A percentile compares a stretch with the other conserved stretches of the same genome.
Conservation (phyloP, 2,113 vertebrate genomes). For the Pithys albifrons region DNA sequence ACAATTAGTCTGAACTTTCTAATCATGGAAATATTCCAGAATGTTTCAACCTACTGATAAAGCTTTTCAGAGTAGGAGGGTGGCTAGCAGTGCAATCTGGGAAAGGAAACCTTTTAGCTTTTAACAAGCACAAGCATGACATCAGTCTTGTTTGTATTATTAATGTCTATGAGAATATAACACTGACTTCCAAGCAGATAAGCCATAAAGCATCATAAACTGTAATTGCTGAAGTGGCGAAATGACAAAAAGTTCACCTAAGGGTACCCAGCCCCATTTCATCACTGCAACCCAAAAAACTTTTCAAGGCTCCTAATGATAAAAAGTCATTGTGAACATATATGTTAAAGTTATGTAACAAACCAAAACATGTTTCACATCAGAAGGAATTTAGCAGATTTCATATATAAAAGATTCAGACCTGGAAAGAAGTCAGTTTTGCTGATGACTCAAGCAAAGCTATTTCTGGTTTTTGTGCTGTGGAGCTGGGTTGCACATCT, state of each 20-base stretch:
- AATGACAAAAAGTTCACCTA: neutral
- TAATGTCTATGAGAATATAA: neutral
- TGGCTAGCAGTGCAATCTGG: neutral
- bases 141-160: neutral
- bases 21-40: neutral
- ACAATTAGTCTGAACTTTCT: neutral
- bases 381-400: neutral
- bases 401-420: neutral
- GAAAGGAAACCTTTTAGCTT: neutral
- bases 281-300: neutral
- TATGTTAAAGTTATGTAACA: neutral
- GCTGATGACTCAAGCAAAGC: neutral
- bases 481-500: constrained; percentile 9
- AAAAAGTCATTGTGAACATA: neutral
- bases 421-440: neutral
- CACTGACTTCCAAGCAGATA: neutral
- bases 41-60: neutral
- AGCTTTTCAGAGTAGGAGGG: neutral
- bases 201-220: neutral
- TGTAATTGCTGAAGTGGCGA: neutral
- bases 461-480: constrained; percentile 14
- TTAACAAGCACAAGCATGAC: neutral
- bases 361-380: neutral
- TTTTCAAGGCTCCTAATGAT: neutral
- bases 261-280: neutral